Percentiles rank a stretch among this genome's conserved stretches.
Evolutionary conservation across 2,888 invertebrate species (phyloP).

Genomic region (Esperia sulphurella): DNA sequence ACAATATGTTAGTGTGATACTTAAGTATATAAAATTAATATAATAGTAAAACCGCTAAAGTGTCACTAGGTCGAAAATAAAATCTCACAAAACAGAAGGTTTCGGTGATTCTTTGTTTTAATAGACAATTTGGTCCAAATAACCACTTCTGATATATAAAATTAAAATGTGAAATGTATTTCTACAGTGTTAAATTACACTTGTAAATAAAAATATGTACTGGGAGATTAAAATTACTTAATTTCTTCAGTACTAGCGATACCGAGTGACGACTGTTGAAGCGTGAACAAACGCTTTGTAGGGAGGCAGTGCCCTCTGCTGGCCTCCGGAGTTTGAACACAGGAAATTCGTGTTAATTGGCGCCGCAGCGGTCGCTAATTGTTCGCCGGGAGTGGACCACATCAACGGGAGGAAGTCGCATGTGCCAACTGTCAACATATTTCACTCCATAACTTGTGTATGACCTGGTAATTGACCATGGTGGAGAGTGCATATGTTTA

Average conservation of each 20-base stretch:
- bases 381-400: conserved; percentile 55
- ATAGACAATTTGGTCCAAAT: too few relatives aligned
- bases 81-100: too few relatives aligned
- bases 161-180: too few relatives aligned
- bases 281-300: conserved; percentile 26
- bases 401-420: conserved; percentile 46
- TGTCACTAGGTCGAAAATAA: too few relatives aligned
- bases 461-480: neutral
- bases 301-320: conserved; percentile 47
- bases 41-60: too few relatives aligned
- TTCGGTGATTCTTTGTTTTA: too few relatives aligned
- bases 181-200: too few relatives aligned
- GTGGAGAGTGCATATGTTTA: too few relatives aligned
- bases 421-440: conserved; percentile 28
- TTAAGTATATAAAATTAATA: too few relatives aligned
- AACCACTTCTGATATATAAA: too few relatives aligned
- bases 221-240: neutral
- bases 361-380: conserved; percentile 61
- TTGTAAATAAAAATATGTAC: too few relatives aligned
- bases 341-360: conserved; percentile 76
- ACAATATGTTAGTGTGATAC: too few relatives aligned
- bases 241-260: neutral
- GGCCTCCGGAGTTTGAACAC: conserved; percentile 53
- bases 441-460: conserved; percentile 20
- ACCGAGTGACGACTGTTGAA: conserved; percentile 14